phyloP scores from a whole-genome alignment of 2,888 invertebrate species.

The Spodoptera picta region DNA sequence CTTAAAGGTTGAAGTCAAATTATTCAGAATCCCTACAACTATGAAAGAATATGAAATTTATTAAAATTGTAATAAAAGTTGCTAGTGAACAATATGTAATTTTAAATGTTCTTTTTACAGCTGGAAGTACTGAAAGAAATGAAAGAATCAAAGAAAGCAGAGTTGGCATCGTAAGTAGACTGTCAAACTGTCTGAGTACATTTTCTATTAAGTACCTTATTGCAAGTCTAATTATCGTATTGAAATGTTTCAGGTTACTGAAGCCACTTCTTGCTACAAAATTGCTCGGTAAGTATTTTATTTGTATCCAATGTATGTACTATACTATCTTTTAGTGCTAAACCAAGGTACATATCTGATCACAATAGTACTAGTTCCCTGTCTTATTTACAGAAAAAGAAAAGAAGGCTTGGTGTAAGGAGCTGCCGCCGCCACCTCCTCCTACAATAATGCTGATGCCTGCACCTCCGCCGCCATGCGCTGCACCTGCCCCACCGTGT shows the following conservation, averaged over 20 bases:
- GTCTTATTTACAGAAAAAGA: conserved; percentile 53
- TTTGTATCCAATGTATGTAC: background rate
- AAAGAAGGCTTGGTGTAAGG: conserved; percentile 58
- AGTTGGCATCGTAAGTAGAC: conserved; percentile 76
- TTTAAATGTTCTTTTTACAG: conserved; percentile 62
- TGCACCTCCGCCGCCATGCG: conserved; percentile 65
- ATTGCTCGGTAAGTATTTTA: conserved; percentile 66
- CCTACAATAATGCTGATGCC: conserved; percentile 78
- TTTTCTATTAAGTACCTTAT: background rate
- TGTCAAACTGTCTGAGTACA: background rate
- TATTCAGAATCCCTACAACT: no score
- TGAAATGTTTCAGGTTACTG: conserved; percentile 72
- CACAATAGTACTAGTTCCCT: no score
- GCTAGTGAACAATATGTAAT: no score
- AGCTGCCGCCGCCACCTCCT: conserved; percentile 67
- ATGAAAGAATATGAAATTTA: no score
- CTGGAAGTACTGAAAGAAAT: conserved; percentile 80
- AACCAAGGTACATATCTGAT: no score
- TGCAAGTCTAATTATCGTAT: background rate
- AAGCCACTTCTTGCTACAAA: conserved; percentile 75
- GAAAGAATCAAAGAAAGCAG: conserved; percentile 81
- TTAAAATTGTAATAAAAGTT: no score
- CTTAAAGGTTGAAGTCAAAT: no score
- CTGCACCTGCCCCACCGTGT: conserved; percentile 65
- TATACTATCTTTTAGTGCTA: no score